A percentile compares a stretch with the other conserved stretches of the same genome.
phyloP scores from a whole-genome alignment of 2,888 invertebrate species.

The Zelleria hepariella region DNA sequence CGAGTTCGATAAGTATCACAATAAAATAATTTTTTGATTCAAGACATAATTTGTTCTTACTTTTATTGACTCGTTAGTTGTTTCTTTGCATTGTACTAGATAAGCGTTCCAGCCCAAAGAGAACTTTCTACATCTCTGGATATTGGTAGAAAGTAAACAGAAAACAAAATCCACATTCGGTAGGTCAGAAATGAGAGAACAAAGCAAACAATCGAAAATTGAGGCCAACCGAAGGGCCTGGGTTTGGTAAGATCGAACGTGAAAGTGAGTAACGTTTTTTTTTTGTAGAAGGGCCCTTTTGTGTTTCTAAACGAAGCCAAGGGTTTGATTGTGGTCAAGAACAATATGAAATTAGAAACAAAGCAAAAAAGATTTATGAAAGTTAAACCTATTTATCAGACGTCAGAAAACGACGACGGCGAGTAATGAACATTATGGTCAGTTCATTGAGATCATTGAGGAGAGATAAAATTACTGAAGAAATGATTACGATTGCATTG shows the following conservation, averaged over 20 bases:
- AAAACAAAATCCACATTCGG: conserved; percentile 1
- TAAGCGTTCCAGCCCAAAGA: neutral
- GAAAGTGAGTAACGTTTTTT: conserved; percentile 1
- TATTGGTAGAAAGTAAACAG: neutral
- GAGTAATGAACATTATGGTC: too few species aligned
- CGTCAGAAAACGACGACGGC: neutral
- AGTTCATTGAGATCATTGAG: too few species aligned
- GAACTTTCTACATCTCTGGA: neutral
- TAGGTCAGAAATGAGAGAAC: conserved; percentile 21
- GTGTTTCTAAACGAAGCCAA: neutral
- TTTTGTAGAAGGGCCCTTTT: neutral
- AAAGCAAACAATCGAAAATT: conserved; percentile 57
- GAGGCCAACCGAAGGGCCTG: conserved; percentile 64
- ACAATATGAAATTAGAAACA: neutral
- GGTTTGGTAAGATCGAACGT: neutral
- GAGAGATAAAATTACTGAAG: too few species aligned
- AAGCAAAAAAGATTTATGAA: neutral
- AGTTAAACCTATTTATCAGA: neutral
- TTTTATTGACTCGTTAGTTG: neutral
- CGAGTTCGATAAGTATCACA: neutral
- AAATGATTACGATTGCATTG: too few species aligned
- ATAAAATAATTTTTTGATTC: neutral
- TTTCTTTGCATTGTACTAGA: neutral
- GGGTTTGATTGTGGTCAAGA: neutral
- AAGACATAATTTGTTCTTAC: neutral